A percentile compares a stretch with the other conserved stretches of the same genome.
phyloP scores from a whole-genome alignment of 2,888 invertebrate species.

The Acheta domesticus region DNA sequence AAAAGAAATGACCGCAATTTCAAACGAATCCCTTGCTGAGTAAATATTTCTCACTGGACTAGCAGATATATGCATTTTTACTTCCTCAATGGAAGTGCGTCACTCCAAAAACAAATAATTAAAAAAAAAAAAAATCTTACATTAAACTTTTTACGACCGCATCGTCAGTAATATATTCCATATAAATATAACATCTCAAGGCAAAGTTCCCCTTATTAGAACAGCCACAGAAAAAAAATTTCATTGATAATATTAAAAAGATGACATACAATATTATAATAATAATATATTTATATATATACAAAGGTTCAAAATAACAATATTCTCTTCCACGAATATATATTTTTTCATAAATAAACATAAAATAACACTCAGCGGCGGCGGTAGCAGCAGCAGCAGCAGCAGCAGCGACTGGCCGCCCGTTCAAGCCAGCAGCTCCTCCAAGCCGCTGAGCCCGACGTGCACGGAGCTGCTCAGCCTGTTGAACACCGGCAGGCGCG shows the following conservation, averaged over 20 bases:
- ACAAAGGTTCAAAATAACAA: conserved; percentile 18
- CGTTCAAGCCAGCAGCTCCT: conserved; percentile 27
- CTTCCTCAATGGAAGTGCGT: too few relatives aligned
- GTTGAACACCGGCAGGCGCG: conserved; percentile 76
- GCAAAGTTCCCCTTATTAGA: conserved; percentile 3
- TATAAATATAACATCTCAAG: neutral
- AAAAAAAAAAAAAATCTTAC: too few relatives aligned
- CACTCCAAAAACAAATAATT: too few relatives aligned
- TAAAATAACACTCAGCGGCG: neutral
- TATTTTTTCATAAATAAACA: conserved; percentile 18
- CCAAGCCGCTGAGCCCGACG: conserved; percentile 24
- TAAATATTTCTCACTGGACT: too few relatives aligned
- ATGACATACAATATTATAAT: neutral
- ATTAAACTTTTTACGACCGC: too few relatives aligned
- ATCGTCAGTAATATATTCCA: too few relatives aligned
- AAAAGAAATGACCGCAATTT: too few relatives aligned
- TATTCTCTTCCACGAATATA: neutral
- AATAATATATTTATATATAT: conserved; percentile 18
- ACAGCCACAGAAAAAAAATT: conserved; percentile 1
- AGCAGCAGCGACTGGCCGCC: neutral
- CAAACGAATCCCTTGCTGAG: too few relatives aligned
- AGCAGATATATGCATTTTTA: too few relatives aligned
- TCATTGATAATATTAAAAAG: neutral
- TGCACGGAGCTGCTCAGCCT: conserved; percentile 57
- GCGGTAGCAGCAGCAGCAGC: neutral